Evolutionary conservation across 2,113 vertebrate genomes (phyloP), one percentile per base, ranked within the genome.

Genomic region (Chionomys nivalis): DNA sequence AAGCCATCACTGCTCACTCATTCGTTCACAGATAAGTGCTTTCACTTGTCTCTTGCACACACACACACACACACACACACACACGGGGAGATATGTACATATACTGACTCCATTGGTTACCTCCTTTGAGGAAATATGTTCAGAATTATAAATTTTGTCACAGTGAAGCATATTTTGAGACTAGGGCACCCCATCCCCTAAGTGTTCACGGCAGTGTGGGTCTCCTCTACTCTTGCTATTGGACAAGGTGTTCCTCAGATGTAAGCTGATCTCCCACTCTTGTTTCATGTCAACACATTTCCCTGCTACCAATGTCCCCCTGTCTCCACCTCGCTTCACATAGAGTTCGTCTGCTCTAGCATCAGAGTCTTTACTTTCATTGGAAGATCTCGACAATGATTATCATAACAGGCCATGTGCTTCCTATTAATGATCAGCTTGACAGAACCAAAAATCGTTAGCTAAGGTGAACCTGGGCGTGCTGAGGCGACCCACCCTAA

Each of bases 121-220:
- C 78, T 94, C 39, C 82, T 94, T 87, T 36, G 81, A 65, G 33
- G 89, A 72, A 93, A 31, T 55, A 70, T 82, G 19, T 17, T 87
- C 63, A 82, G 58, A 82, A 39, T 58, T 70, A 65, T 39, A 39
- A 79, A 87, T 87, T 58, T 39, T 93, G 31, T 79, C n/a, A 28
- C 65, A 85, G 1, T 72, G 52, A 92, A 87, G 23, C 49, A 83
- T 5, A 65, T 1, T 72, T 2, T 72, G 63, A 88, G 6, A 72
- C 16, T 47, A 94, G 75, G 47, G 65, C 47, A 44, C 7, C 4
- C 10, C 42, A 68, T 77, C 9, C 42, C 14, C 8, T 19, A 73
- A 21, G 36, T 36, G 13, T 7, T 3, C 52, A 11, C 1, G 3
- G 31, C 31, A 21, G 2, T 11, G 1, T 39, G 24, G 42, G 26